Evolutionary conservation across 2,888 invertebrate species (phyloP).

Genomic region (Tolmerus cingulatus): DNA sequence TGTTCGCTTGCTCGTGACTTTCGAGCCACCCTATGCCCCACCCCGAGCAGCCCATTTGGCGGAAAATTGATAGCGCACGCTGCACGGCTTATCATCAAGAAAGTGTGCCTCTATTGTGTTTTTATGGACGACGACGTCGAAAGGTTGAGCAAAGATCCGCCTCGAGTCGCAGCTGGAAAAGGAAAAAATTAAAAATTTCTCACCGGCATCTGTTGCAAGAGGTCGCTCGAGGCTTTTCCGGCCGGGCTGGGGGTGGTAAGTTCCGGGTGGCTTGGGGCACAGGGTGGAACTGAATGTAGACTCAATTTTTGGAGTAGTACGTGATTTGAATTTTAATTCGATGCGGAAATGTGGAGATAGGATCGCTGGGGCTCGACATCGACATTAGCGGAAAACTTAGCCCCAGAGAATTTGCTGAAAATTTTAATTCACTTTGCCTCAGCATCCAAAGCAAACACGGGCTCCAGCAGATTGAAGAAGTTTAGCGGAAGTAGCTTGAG

Average conservation of each 20-base stretch:
- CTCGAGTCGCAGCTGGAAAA: neutral
- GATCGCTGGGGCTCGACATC: neutral
- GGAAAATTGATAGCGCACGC: neutral
- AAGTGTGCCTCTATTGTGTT: neutral
- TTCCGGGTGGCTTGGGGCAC: neutral
- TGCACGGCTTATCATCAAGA: neutral
- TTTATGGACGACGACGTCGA: neutral
- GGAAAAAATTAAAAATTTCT: neutral
- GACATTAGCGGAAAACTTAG: conserved; percentile 9
- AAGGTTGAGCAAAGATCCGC: neutral
- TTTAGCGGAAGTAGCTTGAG: neutral
- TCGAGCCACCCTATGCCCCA: neutral
- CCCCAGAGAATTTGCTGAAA: conserved; percentile 9
- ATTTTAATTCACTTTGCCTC: conserved; percentile 29
- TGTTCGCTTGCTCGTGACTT: neutral
- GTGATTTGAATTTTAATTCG: neutral
- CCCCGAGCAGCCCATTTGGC: neutral
- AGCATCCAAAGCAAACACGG: neutral
- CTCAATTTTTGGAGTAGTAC: neutral
- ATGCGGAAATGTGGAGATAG: neutral
- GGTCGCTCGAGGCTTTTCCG: neutral
- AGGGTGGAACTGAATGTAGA: neutral
- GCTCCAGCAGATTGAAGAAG: neutral
- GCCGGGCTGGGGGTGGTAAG: neutral
- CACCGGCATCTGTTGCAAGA: neutral